These are phyloP conservation scores for Drosophila kanekoi DNA, from an alignment of 2,888 invertebrate genomes.

Conservation along the genomic window DNA sequence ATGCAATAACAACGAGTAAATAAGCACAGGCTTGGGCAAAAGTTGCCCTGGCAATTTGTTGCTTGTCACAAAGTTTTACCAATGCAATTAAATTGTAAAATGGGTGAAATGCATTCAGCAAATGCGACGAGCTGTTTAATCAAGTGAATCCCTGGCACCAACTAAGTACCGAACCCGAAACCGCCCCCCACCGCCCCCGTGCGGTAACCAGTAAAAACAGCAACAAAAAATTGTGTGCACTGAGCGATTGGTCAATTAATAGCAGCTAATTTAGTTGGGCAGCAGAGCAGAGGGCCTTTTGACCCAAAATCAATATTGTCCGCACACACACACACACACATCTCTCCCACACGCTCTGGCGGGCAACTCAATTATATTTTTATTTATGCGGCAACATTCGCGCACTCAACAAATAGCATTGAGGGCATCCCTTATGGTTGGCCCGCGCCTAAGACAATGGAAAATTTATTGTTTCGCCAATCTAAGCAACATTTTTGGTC, in stretches of 20 bases:
- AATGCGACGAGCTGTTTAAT: constrained; percentile 45
- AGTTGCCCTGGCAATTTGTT: constrained; percentile 53
- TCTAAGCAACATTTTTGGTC: constrained; percentile 72
- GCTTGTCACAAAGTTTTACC: constrained; percentile 60
- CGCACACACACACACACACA: not conserved
- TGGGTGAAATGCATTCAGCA: constrained; percentile 38
- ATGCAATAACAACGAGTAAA: constrained; percentile 11
- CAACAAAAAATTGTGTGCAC: constrained; percentile 32
- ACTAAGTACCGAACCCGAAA: not conserved
- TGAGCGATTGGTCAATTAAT: constrained; percentile 66
- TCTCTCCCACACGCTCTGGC: not conserved
- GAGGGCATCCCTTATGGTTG: constrained; percentile 26
- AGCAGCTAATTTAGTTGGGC: constrained; percentile 64
- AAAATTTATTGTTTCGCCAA: constrained; percentile 77
- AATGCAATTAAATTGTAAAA: constrained; percentile 67
- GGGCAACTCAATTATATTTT: constrained; percentile 72
- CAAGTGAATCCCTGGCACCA: constrained; percentile 36
- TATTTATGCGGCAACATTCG: constrained; percentile 78
- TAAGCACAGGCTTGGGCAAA: constrained; percentile 2
- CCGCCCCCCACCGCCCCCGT: not conserved
- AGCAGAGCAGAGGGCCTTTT: constrained; percentile 35
- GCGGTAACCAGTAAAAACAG: not conserved
- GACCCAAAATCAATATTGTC: constrained; percentile 64
- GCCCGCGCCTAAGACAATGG: constrained; percentile 55
- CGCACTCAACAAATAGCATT: constrained; percentile 71